Conservation (phyloP, 1,140 invertebrate species). For the Agrypnia vestita region DNA sequence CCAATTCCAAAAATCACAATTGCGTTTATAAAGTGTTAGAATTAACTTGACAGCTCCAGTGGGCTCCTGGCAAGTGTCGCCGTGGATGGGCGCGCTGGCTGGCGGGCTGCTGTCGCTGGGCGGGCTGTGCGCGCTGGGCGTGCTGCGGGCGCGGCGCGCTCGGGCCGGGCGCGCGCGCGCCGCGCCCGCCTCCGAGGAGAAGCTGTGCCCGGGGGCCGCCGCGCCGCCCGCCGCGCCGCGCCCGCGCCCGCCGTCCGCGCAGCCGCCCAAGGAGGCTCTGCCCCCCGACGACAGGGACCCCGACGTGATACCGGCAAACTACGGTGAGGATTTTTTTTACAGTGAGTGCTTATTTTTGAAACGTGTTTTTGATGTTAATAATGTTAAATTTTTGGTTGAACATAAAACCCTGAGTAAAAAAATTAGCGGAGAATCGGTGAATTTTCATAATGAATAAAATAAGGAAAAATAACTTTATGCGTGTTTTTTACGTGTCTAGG, state of each 20-base stretch:
- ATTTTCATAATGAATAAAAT: too few relatives aligned
- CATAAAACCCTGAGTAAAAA: too few relatives aligned
- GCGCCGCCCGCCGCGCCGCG: slow-evolving; percentile 22
- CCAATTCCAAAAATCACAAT: too few relatives aligned
- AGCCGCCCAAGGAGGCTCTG: slow-evolving; percentile 58
- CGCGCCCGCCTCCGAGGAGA: slow-evolving; percentile 52
- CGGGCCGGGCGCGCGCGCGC: slow-evolving; percentile 29
- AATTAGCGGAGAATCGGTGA: too few relatives aligned
- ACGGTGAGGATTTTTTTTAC: slow-evolving; percentile 75
- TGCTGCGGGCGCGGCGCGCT: slow-evolving; percentile 35
- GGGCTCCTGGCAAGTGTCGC: slow-evolving; percentile 50
- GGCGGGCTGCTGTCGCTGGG: slow-evolving; percentile 54
- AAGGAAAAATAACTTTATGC: too few relatives aligned
- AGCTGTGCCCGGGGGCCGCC: slow-evolving; percentile 50
- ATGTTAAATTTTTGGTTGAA: too few relatives aligned
- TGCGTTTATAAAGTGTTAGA: not conserved
- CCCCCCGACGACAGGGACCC: slow-evolving; percentile 73
- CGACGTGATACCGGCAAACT: slow-evolving; percentile 83
- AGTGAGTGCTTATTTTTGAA: too few relatives aligned
- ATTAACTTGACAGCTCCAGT: slow-evolving; percentile 48
- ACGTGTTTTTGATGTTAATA: too few relatives aligned
- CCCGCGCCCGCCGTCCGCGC: slow-evolving; percentile 11
- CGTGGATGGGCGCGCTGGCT: slow-evolving; percentile 53
- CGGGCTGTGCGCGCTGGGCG: slow-evolving; percentile 44
- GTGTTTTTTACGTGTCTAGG: too few relatives aligned